A percentile compares a stretch with the other conserved stretches of the same genome.
phyloP scores from a whole-genome alignment of 2,113 vertebrate genomes.

The Falcunculus frontatus region DNA sequence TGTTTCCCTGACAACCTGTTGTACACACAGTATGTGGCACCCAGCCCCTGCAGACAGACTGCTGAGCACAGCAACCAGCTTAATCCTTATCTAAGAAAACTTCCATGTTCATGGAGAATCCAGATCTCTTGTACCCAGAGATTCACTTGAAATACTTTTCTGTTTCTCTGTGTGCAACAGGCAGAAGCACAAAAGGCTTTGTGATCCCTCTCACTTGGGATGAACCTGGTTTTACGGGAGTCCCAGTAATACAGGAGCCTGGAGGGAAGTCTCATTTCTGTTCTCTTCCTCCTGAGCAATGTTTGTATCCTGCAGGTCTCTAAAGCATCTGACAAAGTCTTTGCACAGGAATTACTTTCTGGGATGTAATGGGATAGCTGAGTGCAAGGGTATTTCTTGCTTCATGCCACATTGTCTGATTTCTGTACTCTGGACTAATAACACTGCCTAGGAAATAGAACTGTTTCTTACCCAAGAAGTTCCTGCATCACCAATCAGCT shows the following conservation, averaged over 20 bases:
- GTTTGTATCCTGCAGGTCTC: background rate
- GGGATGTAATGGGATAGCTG: background rate
- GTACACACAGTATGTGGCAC: fast-evolving
- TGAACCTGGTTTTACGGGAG: background rate
- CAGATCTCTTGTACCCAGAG: background rate
- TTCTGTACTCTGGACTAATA: background rate
- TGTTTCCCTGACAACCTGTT: background rate
- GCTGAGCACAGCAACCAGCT: background rate
- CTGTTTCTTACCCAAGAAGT: background rate
- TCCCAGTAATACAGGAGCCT: background rate
- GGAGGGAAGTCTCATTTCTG: background rate
- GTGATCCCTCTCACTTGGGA: background rate
- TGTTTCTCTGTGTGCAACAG: background rate
- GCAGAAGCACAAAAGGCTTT: background rate
- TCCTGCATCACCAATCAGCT: background rate
- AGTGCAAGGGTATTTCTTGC: background rate
- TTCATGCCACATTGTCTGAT: background rate
- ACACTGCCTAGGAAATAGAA: background rate
- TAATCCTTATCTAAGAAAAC: background rate
- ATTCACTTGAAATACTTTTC: background rate
- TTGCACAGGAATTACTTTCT: background rate
- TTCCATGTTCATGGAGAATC: background rate
- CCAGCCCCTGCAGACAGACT: background rate
- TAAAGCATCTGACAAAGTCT: background rate
- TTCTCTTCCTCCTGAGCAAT: background rate